Percentiles rank a stretch among this genome's conserved stretches.
phyloP scores from a whole-genome alignment of 1,140 invertebrate genomes.

The Frieseomelitta varia region DNA sequence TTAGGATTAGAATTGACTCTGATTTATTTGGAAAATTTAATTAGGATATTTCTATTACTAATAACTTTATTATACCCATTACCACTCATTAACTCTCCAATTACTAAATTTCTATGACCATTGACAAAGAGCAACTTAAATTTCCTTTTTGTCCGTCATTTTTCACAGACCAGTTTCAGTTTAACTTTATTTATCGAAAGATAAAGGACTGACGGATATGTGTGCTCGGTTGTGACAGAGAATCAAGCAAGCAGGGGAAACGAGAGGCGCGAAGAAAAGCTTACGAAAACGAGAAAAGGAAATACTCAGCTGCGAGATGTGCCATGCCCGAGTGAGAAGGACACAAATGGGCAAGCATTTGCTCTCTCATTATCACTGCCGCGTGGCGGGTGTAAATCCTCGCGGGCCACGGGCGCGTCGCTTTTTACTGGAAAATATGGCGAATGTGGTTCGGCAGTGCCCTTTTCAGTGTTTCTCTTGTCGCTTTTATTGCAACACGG shows the following conservation, averaged over 20 bases:
- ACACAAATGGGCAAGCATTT: slow-evolving; percentile 91
- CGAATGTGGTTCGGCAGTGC: slow-evolving; percentile 88
- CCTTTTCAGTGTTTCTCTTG: slow-evolving; percentile 93
- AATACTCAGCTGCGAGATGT: slow-evolving; percentile 86
- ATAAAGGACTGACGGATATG: not conserved
- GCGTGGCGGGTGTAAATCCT: slow-evolving; percentile 83
- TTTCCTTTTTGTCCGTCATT: too few relatives aligned
- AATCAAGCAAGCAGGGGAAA: slow-evolving; percentile 70
- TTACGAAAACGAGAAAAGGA: slow-evolving; percentile 83
- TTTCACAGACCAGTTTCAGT: too few relatives aligned
- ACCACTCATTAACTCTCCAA: too few relatives aligned
- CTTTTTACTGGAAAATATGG: slow-evolving; percentile 89
- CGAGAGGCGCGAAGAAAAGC: slow-evolving; percentile 66
- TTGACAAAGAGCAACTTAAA: too few relatives aligned
- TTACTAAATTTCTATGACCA: too few relatives aligned
- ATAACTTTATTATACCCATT: too few relatives aligned
- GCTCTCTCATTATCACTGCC: slow-evolving; percentile 91
- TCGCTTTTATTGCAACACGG: slow-evolving; percentile 91
- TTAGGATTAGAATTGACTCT: too few relatives aligned
- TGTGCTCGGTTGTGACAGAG: slow-evolving; percentile 31
- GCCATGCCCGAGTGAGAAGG: slow-evolving; percentile 85
- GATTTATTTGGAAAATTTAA: too few relatives aligned
- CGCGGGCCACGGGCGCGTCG: slow-evolving; percentile 81
- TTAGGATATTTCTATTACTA: too few relatives aligned
- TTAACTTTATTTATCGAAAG: too few relatives aligned